A percentile compares a stretch with the other conserved stretches of the same genome.
Evolutionary conservation across 2,888 invertebrate species (phyloP).

Genomic region (Girardia tigrina): DNA sequence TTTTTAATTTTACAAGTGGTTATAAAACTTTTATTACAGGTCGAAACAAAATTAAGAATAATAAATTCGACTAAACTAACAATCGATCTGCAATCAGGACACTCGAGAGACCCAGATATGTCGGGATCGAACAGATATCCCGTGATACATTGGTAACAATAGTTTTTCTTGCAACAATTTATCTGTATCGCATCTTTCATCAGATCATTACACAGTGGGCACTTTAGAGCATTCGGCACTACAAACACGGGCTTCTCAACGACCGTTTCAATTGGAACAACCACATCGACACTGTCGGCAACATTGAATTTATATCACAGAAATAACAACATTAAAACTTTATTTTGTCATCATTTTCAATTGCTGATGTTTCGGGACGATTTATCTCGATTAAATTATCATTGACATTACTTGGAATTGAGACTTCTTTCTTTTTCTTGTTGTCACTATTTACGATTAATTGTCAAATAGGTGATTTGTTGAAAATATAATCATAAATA

Average conservation of each 20-base stretch:
- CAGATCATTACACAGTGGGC: not conserved
- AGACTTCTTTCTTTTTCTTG: not conserved
- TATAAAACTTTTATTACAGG: too few species aligned
- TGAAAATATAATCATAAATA: too few species aligned
- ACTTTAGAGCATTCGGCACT: too few species aligned
- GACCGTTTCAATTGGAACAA: too few species aligned
- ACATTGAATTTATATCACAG: too few species aligned
- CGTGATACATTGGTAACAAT: slow-evolving; percentile 5
- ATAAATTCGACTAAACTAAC: too few species aligned
- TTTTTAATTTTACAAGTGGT: too few species aligned
- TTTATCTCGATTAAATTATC: not conserved
- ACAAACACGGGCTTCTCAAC: too few species aligned
- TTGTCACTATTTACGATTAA: not conserved
- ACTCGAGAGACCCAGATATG: slow-evolving; percentile 4
- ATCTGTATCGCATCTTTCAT: slow-evolving; percentile 11
- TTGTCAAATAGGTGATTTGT: too few species aligned
- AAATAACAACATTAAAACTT: too few species aligned
- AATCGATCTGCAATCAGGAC: slow-evolving; percentile 2
- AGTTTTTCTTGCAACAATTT: not conserved
- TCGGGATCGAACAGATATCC: slow-evolving; percentile 13
- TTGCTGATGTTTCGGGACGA: not conserved
- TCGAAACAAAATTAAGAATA: too few species aligned
- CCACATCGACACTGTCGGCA: too few species aligned
- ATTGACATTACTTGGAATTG: not conserved
- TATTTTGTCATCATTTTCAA: not conserved